A percentile compares a stretch with the other conserved stretches of the same genome.
Evolutionary conservation across 1,140 invertebrate genomes (phyloP).

Genomic region (Scaptomyza montana): DNA sequence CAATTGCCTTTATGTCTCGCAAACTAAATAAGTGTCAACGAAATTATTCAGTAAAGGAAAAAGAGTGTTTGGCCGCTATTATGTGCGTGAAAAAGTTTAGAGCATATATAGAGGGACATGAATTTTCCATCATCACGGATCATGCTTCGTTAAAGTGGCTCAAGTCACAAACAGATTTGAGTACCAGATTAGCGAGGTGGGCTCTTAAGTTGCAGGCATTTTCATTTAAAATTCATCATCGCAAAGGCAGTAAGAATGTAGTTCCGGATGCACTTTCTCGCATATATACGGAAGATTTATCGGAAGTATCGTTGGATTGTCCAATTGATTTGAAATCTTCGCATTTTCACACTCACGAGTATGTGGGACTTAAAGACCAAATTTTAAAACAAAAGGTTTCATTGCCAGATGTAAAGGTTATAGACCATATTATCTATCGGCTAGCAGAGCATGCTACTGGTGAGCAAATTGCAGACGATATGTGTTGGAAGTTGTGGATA

Average conservation of each 20-base stretch:
- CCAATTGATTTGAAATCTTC: too few species aligned
- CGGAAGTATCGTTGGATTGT: too few species aligned
- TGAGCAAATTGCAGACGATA: conserved; percentile 7
- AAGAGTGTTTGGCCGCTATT: background rate
- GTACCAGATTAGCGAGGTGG: background rate
- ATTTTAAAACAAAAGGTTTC: too few species aligned
- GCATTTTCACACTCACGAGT: too few species aligned
- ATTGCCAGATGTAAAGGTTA: too few species aligned
- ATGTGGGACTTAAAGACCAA: too few species aligned
- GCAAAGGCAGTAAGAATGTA: too few species aligned
- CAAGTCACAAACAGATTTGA: background rate
- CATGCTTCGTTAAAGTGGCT: background rate
- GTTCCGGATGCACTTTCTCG: too few species aligned
- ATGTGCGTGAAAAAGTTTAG: conserved; percentile 2
- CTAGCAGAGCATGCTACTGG: background rate
- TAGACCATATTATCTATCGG: background rate
- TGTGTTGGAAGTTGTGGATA: conserved; percentile 19
- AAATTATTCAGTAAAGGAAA: conserved; percentile 5
- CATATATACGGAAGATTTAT: too few species aligned
- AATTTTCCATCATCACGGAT: background rate
- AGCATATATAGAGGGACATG: conserved; percentile 3
- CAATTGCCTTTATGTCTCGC: background rate
- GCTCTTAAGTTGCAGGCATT: too few species aligned
- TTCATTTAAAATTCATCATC: too few species aligned
- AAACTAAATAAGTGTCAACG: conserved; percentile 6